phyloP scores from a whole-genome alignment of 2,113 vertebrate species.

The Telmatochromis brachygnathus region DNA sequence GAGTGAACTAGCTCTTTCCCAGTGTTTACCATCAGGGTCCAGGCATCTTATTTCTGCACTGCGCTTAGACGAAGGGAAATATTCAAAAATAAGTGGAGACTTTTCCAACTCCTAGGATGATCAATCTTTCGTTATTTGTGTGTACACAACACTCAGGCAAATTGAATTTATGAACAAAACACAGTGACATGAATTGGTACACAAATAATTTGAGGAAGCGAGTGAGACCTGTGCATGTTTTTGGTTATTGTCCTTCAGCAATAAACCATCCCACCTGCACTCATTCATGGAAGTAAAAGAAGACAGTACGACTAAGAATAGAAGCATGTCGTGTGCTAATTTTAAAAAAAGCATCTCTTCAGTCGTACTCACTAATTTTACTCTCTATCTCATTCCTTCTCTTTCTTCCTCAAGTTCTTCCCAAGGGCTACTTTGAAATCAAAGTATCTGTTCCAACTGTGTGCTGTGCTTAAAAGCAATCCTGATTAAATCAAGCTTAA shows the following conservation, averaged over 20 bases:
- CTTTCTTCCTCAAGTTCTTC: conserved; percentile 61
- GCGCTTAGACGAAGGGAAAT: conserved; percentile 26
- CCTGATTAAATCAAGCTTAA: conserved; percentile 75
- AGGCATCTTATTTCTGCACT: conserved; percentile 7
- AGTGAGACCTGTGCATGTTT: not conserved
- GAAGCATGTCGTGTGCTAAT: conserved; percentile 46
- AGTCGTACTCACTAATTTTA: conserved; percentile 48
- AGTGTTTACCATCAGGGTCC: conserved; percentile 41
- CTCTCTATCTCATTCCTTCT: conserved; percentile 43
- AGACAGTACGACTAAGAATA: conserved; percentile 50
- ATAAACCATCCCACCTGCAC: conserved; percentile 20
- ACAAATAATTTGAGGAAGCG: conserved; percentile 56
- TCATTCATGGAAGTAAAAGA: conserved; percentile 20
- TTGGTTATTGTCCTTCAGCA: not conserved
- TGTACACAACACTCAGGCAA: conserved; percentile 37
- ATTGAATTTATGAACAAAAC: conserved; percentile 61
- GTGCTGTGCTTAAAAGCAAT: conserved; percentile 68
- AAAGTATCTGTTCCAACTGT: conserved; percentile 61
- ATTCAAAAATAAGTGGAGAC: conserved; percentile 14
- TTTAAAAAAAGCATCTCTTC: conserved; percentile 32
- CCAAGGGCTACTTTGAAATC: conserved; percentile 67
- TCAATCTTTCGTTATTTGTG: conserved; percentile 56
- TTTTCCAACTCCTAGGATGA: conserved; percentile 36
- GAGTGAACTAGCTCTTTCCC: conserved; percentile 52
- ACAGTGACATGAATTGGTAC: conserved; percentile 29